Conservation (phyloP, 2,888 invertebrate genomes). For the Sipunculus nudus region DNA sequence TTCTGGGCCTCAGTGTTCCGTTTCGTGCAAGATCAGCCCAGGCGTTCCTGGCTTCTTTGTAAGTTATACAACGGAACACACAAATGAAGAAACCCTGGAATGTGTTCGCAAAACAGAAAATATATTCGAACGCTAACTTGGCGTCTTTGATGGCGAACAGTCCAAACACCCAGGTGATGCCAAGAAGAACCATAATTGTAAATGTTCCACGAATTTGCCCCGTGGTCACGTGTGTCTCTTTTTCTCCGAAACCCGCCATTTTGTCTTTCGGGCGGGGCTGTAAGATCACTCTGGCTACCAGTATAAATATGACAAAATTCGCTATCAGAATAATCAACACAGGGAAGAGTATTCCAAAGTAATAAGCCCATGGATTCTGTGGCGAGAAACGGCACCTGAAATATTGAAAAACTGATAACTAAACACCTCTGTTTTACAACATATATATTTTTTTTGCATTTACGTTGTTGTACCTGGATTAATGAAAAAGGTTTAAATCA, state of each 20-base stretch:
- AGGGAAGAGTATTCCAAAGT: constrained; percentile 62
- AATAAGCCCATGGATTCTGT: constrained; percentile 64
- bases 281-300: constrained; percentile 8
- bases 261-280: constrained; percentile 8
- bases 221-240: constrained; percentile 36
- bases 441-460: no score
- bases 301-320: constrained; percentile 1
- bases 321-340: background rate
- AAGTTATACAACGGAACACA: constrained; percentile 57
- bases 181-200: constrained; percentile 57
- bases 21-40: no score
- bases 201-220: constrained; percentile 56
- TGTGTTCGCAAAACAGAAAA: constrained; percentile 60
- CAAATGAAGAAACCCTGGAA: constrained; percentile 59
- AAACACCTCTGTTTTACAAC: no score
- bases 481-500: no score
- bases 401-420: no score
- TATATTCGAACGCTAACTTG: constrained; percentile 53
- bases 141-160: constrained; percentile 57
- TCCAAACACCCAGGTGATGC: constrained; percentile 62
- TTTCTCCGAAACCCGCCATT: constrained; percentile 25
- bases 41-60: no score
- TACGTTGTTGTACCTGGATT: no score
- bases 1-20: no score
- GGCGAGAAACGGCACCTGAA: constrained; percentile 66